Evolutionary conservation across 2,888 invertebrate species (phyloP).

Genomic region (Cantharis flavilabris): DNA sequence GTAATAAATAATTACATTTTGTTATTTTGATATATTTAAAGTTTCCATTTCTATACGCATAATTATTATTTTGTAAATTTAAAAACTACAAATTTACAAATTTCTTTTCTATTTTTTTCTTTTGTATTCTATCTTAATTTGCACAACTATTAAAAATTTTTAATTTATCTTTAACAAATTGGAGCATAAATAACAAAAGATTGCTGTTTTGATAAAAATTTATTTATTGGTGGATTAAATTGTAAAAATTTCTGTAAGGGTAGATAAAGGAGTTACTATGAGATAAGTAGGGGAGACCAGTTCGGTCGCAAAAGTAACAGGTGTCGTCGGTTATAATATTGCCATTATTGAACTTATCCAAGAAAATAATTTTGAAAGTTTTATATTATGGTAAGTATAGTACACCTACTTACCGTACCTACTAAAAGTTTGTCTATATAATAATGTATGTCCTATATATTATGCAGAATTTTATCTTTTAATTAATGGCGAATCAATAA

Average conservation of each 20-base stretch:
- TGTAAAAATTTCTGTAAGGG: background rate
- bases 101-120: too few species aligned
- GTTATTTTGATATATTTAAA: background rate
- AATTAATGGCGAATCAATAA: too few species aligned
- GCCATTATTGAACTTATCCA: background rate
- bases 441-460: background rate
- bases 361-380: background rate
- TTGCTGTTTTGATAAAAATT: background rate
- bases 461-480: background rate
- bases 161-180: background rate
- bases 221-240: background rate
- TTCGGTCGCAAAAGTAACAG: background rate
- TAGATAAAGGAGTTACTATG: background rate
- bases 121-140: too few species aligned
- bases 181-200: background rate
- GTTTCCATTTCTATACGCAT: too few species aligned
- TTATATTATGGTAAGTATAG: background rate
- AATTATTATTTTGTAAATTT: too few species aligned
- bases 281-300: background rate
- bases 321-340: background rate
- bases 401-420: background rate
- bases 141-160: too few species aligned
- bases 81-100: too few species aligned
- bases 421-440: background rate
- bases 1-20: background rate